Conservation (phyloP, 2,113 vertebrate genomes). For the Platysternon megacephalum region DNA sequence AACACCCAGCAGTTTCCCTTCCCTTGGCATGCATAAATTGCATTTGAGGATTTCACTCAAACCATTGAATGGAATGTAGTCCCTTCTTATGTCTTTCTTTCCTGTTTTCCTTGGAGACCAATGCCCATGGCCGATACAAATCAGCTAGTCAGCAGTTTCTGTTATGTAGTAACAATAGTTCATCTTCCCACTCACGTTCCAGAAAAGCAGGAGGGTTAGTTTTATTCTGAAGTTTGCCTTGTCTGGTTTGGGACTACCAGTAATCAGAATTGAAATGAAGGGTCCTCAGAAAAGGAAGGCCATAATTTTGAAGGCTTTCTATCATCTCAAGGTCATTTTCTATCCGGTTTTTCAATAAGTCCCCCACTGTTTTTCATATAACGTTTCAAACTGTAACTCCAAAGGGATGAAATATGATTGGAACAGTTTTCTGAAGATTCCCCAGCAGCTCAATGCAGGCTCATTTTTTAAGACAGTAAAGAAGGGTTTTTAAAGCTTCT, state of each 20-base stretch:
- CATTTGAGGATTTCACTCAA: background rate
- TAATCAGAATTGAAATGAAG: background rate
- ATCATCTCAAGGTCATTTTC: background rate
- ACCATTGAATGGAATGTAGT: background rate
- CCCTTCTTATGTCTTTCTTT: background rate
- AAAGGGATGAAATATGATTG: background rate
- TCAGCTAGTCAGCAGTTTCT: background rate
- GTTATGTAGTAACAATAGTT: background rate
- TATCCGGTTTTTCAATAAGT: background rate
- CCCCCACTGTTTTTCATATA: background rate
- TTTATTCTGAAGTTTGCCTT: background rate
- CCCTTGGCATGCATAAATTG: background rate
- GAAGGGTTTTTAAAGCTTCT: background rate
- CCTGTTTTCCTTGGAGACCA: background rate
- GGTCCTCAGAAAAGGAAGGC: background rate
- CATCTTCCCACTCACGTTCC: background rate
- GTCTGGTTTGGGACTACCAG: background rate
- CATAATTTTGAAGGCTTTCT: background rate
- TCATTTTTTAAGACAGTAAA: background rate
- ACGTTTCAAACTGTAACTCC: background rate
- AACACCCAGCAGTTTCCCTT: background rate
- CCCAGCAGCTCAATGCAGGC: background rate
- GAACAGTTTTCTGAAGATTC: background rate
- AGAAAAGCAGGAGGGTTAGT: background rate
- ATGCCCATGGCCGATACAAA: background rate